phyloP scores from a whole-genome alignment of 1,140 invertebrate genomes.

The Portunus trituberculatus region DNA sequence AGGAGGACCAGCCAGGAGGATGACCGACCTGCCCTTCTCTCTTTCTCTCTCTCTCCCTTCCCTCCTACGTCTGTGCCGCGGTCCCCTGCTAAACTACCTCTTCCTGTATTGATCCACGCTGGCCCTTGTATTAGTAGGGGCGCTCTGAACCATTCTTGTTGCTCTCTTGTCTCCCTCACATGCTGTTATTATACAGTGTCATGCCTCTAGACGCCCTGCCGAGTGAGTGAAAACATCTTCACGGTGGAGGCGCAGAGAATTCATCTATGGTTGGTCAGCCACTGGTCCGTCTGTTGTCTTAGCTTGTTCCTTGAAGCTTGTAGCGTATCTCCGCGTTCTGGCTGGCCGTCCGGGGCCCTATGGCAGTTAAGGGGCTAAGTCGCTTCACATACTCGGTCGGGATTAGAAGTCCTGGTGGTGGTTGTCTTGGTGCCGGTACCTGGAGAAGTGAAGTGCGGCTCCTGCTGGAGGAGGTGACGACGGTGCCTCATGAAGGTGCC shows the following conservation, averaged over 20 bases:
- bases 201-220: not conserved
- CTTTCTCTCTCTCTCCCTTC: not conserved
- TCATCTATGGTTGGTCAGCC: constrained; percentile 71
- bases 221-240: constrained; percentile 40
- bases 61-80: not conserved
- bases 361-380: constrained; percentile 45
- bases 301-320: constrained; percentile 74
- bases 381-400: constrained; percentile 60
- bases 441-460: not conserved
- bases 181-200: not conserved
- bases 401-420: constrained; percentile 47
- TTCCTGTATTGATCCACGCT: not conserved
- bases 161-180: too few relatives aligned
- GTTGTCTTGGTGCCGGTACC: not conserved
- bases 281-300: constrained; percentile 69
- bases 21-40: not conserved
- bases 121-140: not conserved
- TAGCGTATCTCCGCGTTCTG: constrained; percentile 71
- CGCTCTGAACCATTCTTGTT: not conserved
- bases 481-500: not conserved
- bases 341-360: constrained; percentile 18
- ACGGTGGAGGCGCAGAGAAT: constrained; percentile 42
- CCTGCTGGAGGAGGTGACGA: not conserved
- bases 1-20: not conserved
- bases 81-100: not conserved